A percentile compares a stretch with the other conserved stretches of the same genome.
Conservation (phyloP, 2,888 invertebrate species). For the Nephrotoma appendiculata region DNA sequence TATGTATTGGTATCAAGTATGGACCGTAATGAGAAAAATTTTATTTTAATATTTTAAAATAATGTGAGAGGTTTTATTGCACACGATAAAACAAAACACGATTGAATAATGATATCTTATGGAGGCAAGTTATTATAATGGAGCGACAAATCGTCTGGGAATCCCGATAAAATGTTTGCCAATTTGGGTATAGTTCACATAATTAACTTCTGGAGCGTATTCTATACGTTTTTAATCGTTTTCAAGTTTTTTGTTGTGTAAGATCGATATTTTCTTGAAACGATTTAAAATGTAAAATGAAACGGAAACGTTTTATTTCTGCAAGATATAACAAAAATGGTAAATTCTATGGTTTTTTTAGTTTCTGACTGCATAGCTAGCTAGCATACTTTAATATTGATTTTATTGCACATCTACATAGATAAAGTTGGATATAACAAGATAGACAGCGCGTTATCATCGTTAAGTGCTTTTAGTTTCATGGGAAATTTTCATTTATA, state of each 20-base stretch:
- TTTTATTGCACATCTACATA: background rate
- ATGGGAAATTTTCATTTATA: background rate
- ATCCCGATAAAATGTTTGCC: background rate
- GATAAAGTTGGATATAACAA: background rate
- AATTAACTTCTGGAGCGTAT: background rate
- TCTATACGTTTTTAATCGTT: too few species aligned
- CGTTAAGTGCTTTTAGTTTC: background rate
- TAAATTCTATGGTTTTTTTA: background rate
- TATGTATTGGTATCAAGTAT: background rate
- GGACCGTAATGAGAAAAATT: background rate
- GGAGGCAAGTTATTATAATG: background rate
- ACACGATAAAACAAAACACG: background rate
- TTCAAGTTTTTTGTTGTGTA: background rate
- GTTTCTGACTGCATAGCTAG: background rate
- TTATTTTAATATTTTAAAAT: background rate
- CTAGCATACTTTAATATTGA: background rate
- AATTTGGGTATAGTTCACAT: background rate
- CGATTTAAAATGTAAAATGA: background rate
- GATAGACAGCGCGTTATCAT: background rate
- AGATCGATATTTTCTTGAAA: background rate
- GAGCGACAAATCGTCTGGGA: background rate
- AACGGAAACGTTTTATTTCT: background rate
- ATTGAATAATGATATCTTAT: background rate
- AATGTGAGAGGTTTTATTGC: background rate
- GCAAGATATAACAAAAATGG: background rate